These are phyloP conservation scores for Thalassaphorura encarpata DNA, from an alignment of 1,140 invertebrate species.

Conservation along the genomic window DNA sequence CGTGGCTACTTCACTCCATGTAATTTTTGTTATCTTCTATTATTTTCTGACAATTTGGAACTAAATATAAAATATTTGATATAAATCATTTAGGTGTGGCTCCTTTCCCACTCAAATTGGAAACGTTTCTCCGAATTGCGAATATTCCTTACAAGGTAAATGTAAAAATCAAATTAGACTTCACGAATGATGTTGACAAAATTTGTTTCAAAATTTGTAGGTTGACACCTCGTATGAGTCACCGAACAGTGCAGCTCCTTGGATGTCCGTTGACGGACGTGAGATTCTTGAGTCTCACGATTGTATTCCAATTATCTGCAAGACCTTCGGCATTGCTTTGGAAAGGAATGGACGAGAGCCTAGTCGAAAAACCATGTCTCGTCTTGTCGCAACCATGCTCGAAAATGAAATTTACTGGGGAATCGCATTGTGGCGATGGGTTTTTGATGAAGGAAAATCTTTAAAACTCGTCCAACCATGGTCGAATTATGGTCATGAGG, in stretches of 20 bases:
- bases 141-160: conserved; percentile 31
- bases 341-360: conserved; percentile 31
- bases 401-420: conserved; percentile 36
- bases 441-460: conserved; percentile 25
- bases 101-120: conserved; percentile 32
- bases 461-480: conserved; percentile 22
- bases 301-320: conserved; percentile 36
- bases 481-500: not conserved
- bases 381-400: conserved; percentile 36
- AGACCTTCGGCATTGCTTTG: conserved; percentile 32
- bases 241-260: conserved; percentile 29
- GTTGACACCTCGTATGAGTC: not conserved
- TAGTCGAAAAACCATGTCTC: conserved; percentile 32
- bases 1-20: conserved; percentile 22
- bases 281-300: conserved; percentile 37
- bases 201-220: conserved; percentile 1
- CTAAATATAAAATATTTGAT: too few species aligned
- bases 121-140: conserved; percentile 33
- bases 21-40: not conserved
- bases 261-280: conserved; percentile 37
- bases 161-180: conserved; percentile 2
- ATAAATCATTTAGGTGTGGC: too few species aligned
- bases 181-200: not conserved
- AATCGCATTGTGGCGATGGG: conserved; percentile 29
- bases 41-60: too few species aligned